A percentile compares a stretch with the other conserved stretches of the same genome.
These are phyloP conservation scores for Unio delphinus DNA, from an alignment of 2,888 invertebrate species.

Conservation along the genomic window DNA sequence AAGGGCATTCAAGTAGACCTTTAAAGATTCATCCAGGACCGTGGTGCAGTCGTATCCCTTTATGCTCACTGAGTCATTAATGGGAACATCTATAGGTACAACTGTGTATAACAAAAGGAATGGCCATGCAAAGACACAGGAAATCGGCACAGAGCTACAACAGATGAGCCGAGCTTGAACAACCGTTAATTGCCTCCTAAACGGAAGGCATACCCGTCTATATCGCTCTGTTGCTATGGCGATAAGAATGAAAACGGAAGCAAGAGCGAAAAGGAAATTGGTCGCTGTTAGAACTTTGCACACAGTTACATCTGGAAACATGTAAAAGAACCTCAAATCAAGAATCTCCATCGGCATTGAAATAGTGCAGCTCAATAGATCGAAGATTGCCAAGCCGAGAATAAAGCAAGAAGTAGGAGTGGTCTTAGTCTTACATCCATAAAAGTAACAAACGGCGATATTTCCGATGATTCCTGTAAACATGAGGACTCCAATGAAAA, in stretches of 20 bases:
- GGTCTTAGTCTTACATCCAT: conserved; percentile 35
- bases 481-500: conserved; percentile 44
- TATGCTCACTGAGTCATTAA: conserved; percentile 3
- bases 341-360: conserved; percentile 55
- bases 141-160: conserved; percentile 16
- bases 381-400: conserved; percentile 45
- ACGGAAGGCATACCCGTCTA: conserved; percentile 33
- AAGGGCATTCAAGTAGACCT: conserved; percentile 20
- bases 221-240: conserved; percentile 50
- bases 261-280: conserved; percentile 36
- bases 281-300: conserved; percentile 49
- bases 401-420: conserved; percentile 50
- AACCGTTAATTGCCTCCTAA: conserved; percentile 29
- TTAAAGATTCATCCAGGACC: conserved; percentile 14
- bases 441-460: conserved; percentile 46
- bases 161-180: conserved; percentile 34
- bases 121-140: conserved; percentile 27
- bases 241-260: conserved; percentile 43
- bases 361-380: conserved; percentile 45
- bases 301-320: conserved; percentile 39
- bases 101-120: conserved; percentile 30
- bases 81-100: conserved; percentile 15
- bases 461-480: conserved; percentile 52
- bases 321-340: conserved; percentile 48
- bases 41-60: conserved; percentile 37